phyloP scores from a whole-genome alignment of 2,113 vertebrate species.

The Scopus umbretta region DNA sequence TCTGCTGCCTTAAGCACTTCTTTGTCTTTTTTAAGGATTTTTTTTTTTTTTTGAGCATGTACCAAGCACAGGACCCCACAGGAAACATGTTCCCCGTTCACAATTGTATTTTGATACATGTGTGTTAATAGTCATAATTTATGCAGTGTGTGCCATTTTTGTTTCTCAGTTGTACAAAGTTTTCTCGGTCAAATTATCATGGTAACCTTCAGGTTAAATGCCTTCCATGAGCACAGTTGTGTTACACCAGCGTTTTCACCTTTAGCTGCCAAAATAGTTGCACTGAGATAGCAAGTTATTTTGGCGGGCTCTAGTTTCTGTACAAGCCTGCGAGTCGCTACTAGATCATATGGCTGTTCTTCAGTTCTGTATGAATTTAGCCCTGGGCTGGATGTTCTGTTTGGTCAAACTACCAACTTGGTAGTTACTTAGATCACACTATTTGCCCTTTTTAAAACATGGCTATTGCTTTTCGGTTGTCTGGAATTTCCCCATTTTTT shows the following conservation, averaged over 20 bases:
- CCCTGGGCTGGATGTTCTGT: background rate
- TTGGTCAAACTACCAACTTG: background rate
- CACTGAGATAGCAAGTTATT: background rate
- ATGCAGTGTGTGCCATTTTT: background rate
- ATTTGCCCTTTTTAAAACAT: background rate
- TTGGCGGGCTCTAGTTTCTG: background rate
- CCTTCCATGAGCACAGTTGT: background rate
- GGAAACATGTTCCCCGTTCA: background rate
- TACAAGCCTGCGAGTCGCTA: background rate
- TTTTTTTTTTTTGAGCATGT: background rate
- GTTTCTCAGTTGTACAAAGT: background rate
- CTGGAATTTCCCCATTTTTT: background rate
- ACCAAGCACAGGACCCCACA: background rate
- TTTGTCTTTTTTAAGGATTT: background rate
- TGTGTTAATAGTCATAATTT: background rate
- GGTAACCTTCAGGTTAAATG: background rate
- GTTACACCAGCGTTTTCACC: background rate
- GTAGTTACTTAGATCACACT: background rate
- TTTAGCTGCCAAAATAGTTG: background rate
- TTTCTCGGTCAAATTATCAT: background rate
- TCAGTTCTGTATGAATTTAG: background rate
- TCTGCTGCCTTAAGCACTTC: background rate
- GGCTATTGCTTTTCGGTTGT: background rate
- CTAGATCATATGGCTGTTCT: background rate
- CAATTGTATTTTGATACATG: background rate